These are phyloP conservation scores for Nymphalis c-album DNA, from an alignment of 2,888 invertebrate species.

Conservation along the genomic window DNA sequence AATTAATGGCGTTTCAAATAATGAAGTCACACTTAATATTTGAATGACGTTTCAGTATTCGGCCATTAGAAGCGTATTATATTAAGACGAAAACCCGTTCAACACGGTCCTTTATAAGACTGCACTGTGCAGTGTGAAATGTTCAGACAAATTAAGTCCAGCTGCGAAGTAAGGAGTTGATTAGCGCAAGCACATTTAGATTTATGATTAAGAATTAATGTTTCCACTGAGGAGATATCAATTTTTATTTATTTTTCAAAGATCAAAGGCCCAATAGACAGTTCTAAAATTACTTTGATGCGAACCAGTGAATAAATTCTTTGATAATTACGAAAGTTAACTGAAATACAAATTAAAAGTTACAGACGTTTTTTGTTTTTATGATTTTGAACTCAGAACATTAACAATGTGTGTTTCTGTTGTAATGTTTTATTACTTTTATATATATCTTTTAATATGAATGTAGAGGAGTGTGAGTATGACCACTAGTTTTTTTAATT, in stretches of 20 bases:
- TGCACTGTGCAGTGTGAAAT: conserved; percentile 56
- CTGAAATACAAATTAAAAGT: not conserved
- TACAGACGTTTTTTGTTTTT: not conserved
- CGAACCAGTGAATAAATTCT: conserved; percentile 20
- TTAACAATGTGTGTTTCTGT: no score
- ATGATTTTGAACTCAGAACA: not conserved
- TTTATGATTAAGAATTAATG: conserved; percentile 56
- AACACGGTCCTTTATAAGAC: conserved; percentile 31
- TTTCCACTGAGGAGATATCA: conserved; percentile 20
- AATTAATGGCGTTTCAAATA: no score
- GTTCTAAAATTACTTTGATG: conserved; percentile 33
- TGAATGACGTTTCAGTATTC: no score
- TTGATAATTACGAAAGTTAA: not conserved
- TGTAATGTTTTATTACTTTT: no score
- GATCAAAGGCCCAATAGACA: conserved; percentile 38
- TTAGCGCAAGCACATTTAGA: conserved; percentile 69
- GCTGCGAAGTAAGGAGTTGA: conserved; percentile 64
- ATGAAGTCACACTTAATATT: no score
- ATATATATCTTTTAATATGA: no score
- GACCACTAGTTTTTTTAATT: no score
- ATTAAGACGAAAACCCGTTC: conserved; percentile 15
- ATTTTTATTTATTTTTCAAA: conserved; percentile 36
- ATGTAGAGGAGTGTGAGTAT: no score
- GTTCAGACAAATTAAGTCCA: conserved; percentile 72
- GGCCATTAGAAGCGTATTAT: no score